A percentile compares a stretch with the other conserved stretches of the same genome.
These are phyloP conservation scores for Pocillopora verrucosa DNA, from an alignment of 64 coral and sea anemone genomes.

Conservation along the genomic window DNA sequence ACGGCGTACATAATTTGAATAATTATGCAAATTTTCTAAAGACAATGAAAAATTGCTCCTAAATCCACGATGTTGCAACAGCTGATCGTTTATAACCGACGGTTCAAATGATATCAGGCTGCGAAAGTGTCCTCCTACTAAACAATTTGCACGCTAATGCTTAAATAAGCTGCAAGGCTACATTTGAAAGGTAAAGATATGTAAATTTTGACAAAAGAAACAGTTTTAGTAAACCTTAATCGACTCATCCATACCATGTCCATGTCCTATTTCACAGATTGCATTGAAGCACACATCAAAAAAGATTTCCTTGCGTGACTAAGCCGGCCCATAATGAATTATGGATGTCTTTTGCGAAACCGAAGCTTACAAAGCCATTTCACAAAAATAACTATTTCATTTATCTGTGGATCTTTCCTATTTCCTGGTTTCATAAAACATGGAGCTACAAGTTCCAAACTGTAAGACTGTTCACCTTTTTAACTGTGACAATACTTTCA, in stretches of 20 bases:
- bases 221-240: too few relatives aligned
- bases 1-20: neutral
- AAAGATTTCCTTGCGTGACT: neutral
- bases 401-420: too few relatives aligned
- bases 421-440: too few relatives aligned
- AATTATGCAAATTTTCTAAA: slow-evolving; percentile 9
- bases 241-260: slow-evolving; percentile 11
- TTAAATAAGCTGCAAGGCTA: too few relatives aligned
- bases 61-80: too few relatives aligned
- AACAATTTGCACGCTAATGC: neutral
- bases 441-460: too few relatives aligned
- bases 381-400: too few relatives aligned
- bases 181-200: neutral
- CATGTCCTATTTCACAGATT: neutral
- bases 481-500: slow-evolving; percentile 75
- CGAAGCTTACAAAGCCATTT: too few relatives aligned
- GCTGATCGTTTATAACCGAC: too few relatives aligned
- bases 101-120: neutral
- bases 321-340: too few relatives aligned
- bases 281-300: neutral
- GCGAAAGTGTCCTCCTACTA: neutral
- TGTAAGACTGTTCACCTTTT: slow-evolving; percentile 44
- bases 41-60: neutral
- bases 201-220: slow-evolving; percentile 8
- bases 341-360: too few relatives aligned